A percentile compares a stretch with the other conserved stretches of the same genome.
These are phyloP conservation scores for Bubo bubo DNA, from an alignment of 2,113 vertebrate species.

Conservation along the genomic window DNA sequence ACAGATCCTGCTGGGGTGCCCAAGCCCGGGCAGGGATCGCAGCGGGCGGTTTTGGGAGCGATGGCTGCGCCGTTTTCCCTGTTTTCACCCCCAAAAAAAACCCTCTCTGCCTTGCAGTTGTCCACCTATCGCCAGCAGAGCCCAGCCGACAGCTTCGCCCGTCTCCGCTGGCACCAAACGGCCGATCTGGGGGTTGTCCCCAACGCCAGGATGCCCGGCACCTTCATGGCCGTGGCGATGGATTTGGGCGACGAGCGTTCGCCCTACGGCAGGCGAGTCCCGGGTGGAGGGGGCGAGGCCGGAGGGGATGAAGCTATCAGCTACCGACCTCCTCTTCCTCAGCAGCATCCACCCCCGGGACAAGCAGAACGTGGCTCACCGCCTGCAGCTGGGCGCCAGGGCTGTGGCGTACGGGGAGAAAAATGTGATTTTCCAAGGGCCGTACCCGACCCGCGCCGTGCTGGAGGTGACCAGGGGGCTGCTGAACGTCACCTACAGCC, in stretches of 20 bases:
- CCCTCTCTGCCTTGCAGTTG: conserved; percentile 71
- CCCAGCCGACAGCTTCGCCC: conserved; percentile 51
- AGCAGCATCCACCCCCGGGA: conserved; percentile 87
- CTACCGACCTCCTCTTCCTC: not conserved
- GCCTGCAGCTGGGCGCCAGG: conserved; percentile 85
- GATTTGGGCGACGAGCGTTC: conserved; percentile 85
- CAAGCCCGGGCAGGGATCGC: not conserved
- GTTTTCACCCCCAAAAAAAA: too few relatives aligned
- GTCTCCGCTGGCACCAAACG: conserved; percentile 93
- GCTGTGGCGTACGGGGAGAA: conserved; percentile 85
- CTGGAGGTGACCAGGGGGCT: not conserved
- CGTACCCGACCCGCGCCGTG: conserved; percentile 71
- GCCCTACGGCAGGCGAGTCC: conserved; percentile 80
- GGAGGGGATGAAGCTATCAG: accelerated
- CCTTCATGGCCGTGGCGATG: conserved; percentile 92
- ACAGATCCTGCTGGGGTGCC: accelerated
- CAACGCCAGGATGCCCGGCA: conserved; percentile 82
- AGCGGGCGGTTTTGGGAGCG: not conserved
- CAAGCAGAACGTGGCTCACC: conserved; percentile 84
- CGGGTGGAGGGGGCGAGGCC: accelerated
- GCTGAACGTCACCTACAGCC: conserved; percentile 79
- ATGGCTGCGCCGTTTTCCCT: too few relatives aligned
- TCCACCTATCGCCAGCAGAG: conserved; percentile 42
- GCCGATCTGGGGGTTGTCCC: conserved; percentile 84
- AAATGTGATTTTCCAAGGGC: conserved; percentile 81